phyloP scores from a whole-genome alignment of 2,888 invertebrate species.

The Agrotis ipsilon region DNA sequence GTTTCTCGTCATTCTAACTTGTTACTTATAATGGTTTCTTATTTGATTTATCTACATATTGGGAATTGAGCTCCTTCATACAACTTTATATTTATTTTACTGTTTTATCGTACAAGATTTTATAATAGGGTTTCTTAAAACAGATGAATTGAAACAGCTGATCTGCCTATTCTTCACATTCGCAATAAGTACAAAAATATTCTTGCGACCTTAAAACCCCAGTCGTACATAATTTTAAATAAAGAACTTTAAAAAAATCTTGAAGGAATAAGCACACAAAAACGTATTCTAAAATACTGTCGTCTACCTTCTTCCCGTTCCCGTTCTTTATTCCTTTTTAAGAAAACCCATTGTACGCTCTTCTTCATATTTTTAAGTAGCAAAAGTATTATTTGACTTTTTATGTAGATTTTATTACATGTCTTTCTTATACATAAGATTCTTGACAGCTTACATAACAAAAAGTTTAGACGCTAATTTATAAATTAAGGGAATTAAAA shows the following conservation, averaged over 20 bases:
- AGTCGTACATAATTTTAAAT: no score
- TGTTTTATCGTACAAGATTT: slow-evolving; percentile 19
- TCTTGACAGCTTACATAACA: background rate
- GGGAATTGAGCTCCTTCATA: slow-evolving; percentile 5
- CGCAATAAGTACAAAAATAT: background rate
- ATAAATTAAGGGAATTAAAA: slow-evolving; percentile 3
- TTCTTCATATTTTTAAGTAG: background rate
- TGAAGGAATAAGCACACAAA: no score
- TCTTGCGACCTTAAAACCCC: background rate
- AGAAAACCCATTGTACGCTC: background rate
- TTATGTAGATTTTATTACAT: background rate
- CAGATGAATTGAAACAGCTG: background rate
- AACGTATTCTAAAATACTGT: no score
- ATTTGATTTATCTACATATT: background rate
- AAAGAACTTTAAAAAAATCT: no score
- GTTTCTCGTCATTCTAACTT: no score
- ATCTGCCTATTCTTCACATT: background rate
- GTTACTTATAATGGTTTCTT: no score
- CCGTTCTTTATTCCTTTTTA: slow-evolving; percentile 20
- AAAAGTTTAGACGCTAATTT: slow-evolving; percentile 6
- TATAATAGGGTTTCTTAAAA: background rate
- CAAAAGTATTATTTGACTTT: background rate
- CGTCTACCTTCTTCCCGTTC: background rate
- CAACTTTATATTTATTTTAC: background rate
- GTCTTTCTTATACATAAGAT: background rate